Evolutionary conservation across 2,888 invertebrate genomes (phyloP).

Genomic region (Podotricha telesiphe): DNA sequence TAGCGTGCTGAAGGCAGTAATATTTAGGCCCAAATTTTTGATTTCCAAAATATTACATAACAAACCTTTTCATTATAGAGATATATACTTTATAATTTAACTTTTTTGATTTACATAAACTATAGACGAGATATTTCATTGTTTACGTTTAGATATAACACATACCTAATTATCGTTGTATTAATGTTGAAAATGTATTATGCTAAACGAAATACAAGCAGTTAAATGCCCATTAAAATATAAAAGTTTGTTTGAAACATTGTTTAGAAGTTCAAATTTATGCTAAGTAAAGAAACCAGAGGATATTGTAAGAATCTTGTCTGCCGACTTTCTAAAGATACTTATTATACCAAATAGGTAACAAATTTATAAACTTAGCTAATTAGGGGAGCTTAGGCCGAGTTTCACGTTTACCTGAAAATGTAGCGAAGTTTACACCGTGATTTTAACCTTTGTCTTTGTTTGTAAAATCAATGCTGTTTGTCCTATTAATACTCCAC

Average conservation of each 20-base stretch:
- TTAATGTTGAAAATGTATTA: too few relatives aligned
- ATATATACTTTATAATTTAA: too few relatives aligned
- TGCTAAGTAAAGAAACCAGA: slow-evolving; percentile 44
- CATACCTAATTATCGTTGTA: neutral
- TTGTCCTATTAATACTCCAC: slow-evolving; percentile 26
- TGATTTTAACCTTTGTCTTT: slow-evolving; percentile 70
- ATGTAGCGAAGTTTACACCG: slow-evolving; percentile 67
- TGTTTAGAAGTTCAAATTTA: slow-evolving; percentile 43
- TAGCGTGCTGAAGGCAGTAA: too few relatives aligned
- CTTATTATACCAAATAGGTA: slow-evolving; percentile 80
- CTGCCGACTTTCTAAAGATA: slow-evolving; percentile 58
- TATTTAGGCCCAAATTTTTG: too few relatives aligned
- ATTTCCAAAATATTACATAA: too few relatives aligned
- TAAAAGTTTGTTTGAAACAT: slow-evolving; percentile 41
- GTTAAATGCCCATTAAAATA: slow-evolving; percentile 27
- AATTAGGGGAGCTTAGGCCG: slow-evolving; percentile 68
- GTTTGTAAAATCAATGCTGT: slow-evolving; percentile 66
- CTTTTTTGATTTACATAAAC: too few relatives aligned
- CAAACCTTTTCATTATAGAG: too few relatives aligned
- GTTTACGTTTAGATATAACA: neutral
- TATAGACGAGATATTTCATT: neutral
- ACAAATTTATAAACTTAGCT: slow-evolving; percentile 79
- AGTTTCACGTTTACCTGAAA: slow-evolving; percentile 72
- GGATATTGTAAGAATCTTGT: slow-evolving; percentile 55
- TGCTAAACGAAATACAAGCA: slow-evolving; percentile 1